phyloP scores from a whole-genome alignment of 2,113 vertebrate genomes.

The Baryphthengus martii region DNA sequence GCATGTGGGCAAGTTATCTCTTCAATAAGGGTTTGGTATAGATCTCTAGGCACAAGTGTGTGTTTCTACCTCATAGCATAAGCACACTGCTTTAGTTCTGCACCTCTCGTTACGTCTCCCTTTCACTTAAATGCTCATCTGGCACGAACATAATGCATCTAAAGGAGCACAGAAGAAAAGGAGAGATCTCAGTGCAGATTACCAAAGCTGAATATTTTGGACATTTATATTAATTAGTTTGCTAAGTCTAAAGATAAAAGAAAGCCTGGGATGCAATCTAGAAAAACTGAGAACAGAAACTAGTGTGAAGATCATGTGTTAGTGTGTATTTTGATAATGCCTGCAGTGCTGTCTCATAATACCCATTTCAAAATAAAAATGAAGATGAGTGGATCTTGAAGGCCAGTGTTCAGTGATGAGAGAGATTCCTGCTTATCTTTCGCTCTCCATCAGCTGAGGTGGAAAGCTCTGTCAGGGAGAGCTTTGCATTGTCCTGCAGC shows the following conservation, averaged over 20 bases:
- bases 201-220: slow-evolving; percentile 32
- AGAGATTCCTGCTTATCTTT: not conserved
- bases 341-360: not conserved
- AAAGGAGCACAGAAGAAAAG: not conserved
- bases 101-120: not conserved
- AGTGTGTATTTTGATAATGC: not conserved
- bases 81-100: slow-evolving; percentile 9
- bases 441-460: not conserved
- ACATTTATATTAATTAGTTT: slow-evolving; percentile 10
- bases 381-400: not conserved
- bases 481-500: rapidly evolving
- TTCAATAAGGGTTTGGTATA: not conserved
- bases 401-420: not conserved
- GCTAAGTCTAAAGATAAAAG: slow-evolving; percentile 27
- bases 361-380: not conserved
- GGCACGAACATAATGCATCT: not conserved
- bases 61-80: not conserved
- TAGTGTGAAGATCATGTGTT: not conserved
- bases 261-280: slow-evolving; percentile 13
- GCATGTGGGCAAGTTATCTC: not conserved
- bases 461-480: not conserved
- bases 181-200: slow-evolving; percentile 46
- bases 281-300: slow-evolving; percentile 3
- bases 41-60: slow-evolving; percentile 1
- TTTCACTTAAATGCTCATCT: not conserved